These are phyloP conservation scores for Rhinogobius similis DNA, from an alignment of 2,113 vertebrate genomes.

Conservation along the genomic window DNA sequence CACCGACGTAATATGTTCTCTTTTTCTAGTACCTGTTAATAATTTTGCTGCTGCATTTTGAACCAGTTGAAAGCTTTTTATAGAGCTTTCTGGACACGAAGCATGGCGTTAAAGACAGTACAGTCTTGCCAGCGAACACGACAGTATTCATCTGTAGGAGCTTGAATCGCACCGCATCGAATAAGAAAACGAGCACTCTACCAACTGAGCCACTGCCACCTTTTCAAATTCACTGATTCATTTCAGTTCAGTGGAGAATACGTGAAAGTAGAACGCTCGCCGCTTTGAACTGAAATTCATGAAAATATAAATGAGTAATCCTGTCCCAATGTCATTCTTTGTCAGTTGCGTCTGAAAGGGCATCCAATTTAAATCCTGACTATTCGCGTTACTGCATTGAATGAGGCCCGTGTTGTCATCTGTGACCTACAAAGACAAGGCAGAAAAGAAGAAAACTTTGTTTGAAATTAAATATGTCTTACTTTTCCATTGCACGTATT, in stretches of 20 bases:
- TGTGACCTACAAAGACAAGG: background rate
- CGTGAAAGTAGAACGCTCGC: no score
- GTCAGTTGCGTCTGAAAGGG: background rate
- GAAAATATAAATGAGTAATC: background rate
- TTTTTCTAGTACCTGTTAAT: no score
- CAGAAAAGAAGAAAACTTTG: background rate
- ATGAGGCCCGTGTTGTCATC: background rate
- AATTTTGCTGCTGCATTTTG: no score
- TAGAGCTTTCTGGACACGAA: no score
- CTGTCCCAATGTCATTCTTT: background rate
- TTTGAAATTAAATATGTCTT: background rate
- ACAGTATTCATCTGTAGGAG: no score
- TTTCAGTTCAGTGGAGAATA: background rate
- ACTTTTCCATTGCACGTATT: background rate
- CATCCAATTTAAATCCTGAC: background rate
- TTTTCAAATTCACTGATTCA: constrained; percentile 7
- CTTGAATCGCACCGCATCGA: no score
- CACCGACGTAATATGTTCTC: no score
- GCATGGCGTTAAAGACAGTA: no score
- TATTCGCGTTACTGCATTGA: background rate
- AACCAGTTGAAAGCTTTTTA: no score
- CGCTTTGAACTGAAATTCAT: background rate
- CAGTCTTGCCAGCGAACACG: no score
- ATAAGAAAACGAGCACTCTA: no score
- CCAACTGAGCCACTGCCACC: no score